phyloP scores from a whole-genome alignment of 2,888 invertebrate genomes.

The Limnephilus lunatus region DNA sequence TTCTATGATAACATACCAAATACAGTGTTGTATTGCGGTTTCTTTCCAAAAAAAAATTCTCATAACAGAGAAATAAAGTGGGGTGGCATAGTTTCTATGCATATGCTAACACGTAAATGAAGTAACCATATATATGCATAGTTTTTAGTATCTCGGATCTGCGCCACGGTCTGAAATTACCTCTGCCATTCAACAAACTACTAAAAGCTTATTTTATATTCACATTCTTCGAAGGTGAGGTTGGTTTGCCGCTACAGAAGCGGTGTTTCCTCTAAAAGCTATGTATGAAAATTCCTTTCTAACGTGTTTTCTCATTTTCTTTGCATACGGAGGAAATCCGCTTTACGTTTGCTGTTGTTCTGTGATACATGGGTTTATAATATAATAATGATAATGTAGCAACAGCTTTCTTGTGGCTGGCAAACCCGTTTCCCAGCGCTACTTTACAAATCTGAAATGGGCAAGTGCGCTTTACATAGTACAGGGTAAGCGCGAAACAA shows the following conservation, averaged over 20 bases:
- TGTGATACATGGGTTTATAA: background rate
- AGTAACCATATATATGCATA: background rate
- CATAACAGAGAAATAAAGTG: background rate
- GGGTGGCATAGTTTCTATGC: background rate
- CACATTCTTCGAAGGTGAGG: background rate
- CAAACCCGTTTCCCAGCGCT: background rate
- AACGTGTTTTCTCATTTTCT: background rate
- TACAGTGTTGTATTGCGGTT: too few relatives aligned
- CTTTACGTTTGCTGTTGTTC: background rate
- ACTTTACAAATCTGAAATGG: background rate
- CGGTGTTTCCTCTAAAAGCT: background rate
- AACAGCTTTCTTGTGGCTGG: conserved; percentile 25
- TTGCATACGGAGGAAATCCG: background rate
- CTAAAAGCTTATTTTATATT: background rate
- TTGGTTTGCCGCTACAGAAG: background rate
- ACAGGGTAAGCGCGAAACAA: background rate
- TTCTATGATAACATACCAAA: too few relatives aligned
- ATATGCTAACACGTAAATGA: background rate
- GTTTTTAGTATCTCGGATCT: background rate
- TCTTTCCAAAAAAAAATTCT: too few relatives aligned
- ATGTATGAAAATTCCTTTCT: background rate
- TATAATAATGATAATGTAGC: conserved; percentile 7
- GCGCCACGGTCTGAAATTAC: background rate
- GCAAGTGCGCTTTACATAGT: background rate
- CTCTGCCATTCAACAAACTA: background rate